phyloP scores from a whole-genome alignment of 64 coral and sea anemone species.

The Porites australiensis region DNA sequence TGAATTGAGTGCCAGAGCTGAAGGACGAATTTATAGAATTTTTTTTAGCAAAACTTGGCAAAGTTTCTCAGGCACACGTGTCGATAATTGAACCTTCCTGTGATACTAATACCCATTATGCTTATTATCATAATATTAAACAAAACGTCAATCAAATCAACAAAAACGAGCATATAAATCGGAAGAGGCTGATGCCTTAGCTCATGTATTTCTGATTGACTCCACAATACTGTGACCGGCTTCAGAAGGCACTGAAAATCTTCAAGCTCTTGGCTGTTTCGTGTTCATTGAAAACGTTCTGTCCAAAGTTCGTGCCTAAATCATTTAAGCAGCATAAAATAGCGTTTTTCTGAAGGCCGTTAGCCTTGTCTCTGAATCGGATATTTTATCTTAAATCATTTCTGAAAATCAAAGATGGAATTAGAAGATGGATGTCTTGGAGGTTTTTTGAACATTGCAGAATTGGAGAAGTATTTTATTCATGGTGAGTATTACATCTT shows the following conservation, averaged over 20 bases:
- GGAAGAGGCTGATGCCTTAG: not conserved
- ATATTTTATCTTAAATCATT: not conserved
- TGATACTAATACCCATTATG: slow-evolving; percentile 12
- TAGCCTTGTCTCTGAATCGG: slow-evolving; percentile 19
- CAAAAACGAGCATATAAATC: slow-evolving; percentile 17
- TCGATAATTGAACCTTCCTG: slow-evolving; percentile 29
- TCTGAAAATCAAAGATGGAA: slow-evolving; percentile 9
- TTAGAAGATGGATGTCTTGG: slow-evolving; percentile 42
- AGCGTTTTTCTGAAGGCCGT: slow-evolving; percentile 35
- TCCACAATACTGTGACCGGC: not conserved
- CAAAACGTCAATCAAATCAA: slow-evolving; percentile 26
- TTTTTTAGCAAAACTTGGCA: slow-evolving; percentile 4
- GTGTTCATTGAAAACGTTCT: slow-evolving; percentile 5
- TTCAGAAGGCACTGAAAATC: slow-evolving; percentile 4
- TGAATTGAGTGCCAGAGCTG: slow-evolving; percentile 7
- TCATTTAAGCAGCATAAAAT: not conserved
- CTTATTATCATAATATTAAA: slow-evolving; percentile 28
- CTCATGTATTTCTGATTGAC: not conserved
- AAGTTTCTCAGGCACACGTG: slow-evolving; percentile 18
- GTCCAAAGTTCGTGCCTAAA: not conserved
- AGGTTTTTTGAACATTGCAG: slow-evolving; percentile 38
- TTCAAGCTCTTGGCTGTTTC: not conserved
- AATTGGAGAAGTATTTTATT: slow-evolving; percentile 41
- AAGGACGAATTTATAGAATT: not conserved
- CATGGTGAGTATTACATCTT: slow-evolving; percentile 1